Base-by-base conservation (phyloP, 2,113 vertebrate species). In the Pterophyllum scalare region DNA sequence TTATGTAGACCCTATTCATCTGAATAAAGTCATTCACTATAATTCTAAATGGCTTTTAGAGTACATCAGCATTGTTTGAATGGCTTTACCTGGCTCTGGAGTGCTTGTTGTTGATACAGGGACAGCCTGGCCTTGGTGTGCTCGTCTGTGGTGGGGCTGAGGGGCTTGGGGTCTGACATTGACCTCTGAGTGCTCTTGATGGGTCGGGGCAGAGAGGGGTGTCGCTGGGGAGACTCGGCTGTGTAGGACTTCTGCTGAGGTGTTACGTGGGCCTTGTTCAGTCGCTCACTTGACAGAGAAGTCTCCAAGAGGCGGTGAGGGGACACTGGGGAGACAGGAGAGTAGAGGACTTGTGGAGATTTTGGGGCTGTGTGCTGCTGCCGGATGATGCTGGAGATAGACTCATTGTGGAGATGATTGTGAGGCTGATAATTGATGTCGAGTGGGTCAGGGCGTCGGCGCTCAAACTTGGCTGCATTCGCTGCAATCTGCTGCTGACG, bases 181-280 rank as follows among this genome's bases (percentile, higher is more conserved):
- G 98, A 99, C 86, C 98, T 96, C 84, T 99, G 98, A 92, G 98
- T 96, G 95, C 95, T 98, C 96, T 98, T 99, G 92, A 99, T 97
- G 89, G 98, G 98, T 65, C 97, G 96, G 2, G 98, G 98, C 89
- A 99, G 88, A 0, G 97, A 97, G 82, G 98, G 98, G 91, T 98
- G 97, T 92, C 97, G 96, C 85, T 98, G 97, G 38, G 95, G 93
- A 1, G 97, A 96, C 91, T 99, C 98, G 0, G 96, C 92, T 4
- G 97, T 96, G 91, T 98, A 98, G 80, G 98, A 98, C 93, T 99
- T 99, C 96, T 99, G 94, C 91, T 96, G 98, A 3, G 98, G 98
- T n/a, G 97, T 97, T 60, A 99, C 98, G 1, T 99, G 98, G 82
- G 98, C 98, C 93, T 98, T 99, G 95, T 99, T 99, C 85, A 99